Percentiles rank a stretch among this genome's conserved stretches.
These are phyloP conservation scores for Drosophila parvula DNA, from an alignment of 1,140 invertebrate species.

Conservation along the genomic window DNA sequence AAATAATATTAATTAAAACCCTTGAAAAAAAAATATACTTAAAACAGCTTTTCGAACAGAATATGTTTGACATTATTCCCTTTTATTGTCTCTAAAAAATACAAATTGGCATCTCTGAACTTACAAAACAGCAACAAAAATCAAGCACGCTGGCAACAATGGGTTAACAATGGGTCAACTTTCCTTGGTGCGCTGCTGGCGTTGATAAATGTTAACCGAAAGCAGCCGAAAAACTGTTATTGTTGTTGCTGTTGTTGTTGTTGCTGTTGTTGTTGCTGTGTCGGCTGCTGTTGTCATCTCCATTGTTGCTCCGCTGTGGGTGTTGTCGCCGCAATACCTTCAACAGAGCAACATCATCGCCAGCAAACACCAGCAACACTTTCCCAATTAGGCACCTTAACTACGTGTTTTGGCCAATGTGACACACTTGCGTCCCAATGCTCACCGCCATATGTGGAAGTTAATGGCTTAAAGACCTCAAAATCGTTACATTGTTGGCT, in stretches of 20 bases:
- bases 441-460: constrained; percentile 43
- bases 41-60: background rate
- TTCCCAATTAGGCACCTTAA: constrained; percentile 59
- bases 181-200: constrained; percentile 58
- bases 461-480: constrained; percentile 68
- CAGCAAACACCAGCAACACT: constrained; percentile 61
- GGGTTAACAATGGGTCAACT: constrained; percentile 75
- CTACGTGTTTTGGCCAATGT: constrained; percentile 36
- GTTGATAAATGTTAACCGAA: constrained; percentile 69
- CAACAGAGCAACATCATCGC: constrained; percentile 13
- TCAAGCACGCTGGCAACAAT: constrained; percentile 22
- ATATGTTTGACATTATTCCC: background rate
- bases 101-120: background rate
- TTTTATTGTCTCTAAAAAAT: background rate
- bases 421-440: constrained; percentile 33
- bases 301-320: constrained; percentile 40
- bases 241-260: constrained; percentile 13
- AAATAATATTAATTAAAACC: too few species aligned
- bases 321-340: constrained; percentile 21
- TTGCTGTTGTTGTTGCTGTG: constrained; percentile 43
- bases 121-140: constrained; percentile 23
- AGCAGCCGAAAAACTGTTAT: constrained; percentile 10
- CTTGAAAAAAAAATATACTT: too few species aligned
- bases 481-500: constrained; percentile 57
- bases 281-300: constrained; percentile 52